Base-by-base conservation (phyloP, 2,797 vertebrate species). In the Coregonus sp. region DNA sequence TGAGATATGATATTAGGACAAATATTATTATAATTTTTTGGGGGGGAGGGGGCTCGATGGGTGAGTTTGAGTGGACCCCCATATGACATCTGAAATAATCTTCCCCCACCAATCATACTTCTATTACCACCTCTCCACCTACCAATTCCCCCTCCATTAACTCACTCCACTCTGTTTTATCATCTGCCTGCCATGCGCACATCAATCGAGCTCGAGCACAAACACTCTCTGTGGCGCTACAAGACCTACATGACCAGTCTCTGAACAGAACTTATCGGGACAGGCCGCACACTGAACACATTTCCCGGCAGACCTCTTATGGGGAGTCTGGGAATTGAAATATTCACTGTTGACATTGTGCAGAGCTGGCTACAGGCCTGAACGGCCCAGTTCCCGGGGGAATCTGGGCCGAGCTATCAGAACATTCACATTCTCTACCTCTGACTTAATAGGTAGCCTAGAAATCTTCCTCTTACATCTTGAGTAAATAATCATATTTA, bases 251-350 rank as follows among this genome's bases (percentile, higher is more conserved):
- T 82, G 83, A 69, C 79, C 81, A 74, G 54, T 9, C 59, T 63
- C 80, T 88, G 84, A 80, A 88, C 82, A 70, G 75, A 78, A 82
- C 85, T 85, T 76, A 80, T 83, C 54, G 66, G 82, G 80, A 83
- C 83, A 84, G 93, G 93, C 59, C 94, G 94, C 94, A 96, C 95
- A 96, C 95, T 95, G 94, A 95, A 96, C 95, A 95, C 96, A 95
- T 97, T 98, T 97, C 97, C 95, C 96, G 96, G 96, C 95, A 96
- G 93, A 94, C 93, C 94, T 94, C 95, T 97, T 97, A 97, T 96
- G 97, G 95, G 96, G 92, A 96, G 94, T 97, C 95, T 97, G 96
- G 96, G 96, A 97, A 97, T 99, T 98, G 95, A 96, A 96, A 98
- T 98, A 97, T 97, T 97, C 96, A 95, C 94, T 96, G 96, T 96